Percentiles rank a stretch among this genome's conserved stretches.
Conservation (phyloP, 2,113 vertebrate species). For the Noturus placidus region DNA sequence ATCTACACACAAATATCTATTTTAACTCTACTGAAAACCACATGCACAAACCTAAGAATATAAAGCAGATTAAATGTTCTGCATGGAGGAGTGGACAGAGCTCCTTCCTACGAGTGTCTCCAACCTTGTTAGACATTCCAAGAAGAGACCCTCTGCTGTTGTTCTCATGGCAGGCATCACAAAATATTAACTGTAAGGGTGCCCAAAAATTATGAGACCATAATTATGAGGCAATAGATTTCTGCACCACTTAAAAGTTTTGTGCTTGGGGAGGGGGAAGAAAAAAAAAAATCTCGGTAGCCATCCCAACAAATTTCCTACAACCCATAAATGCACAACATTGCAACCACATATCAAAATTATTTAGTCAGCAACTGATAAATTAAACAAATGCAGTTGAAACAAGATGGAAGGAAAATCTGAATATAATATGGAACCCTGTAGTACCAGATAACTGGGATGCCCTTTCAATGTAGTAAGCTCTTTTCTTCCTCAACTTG, state of each 20-base stretch:
- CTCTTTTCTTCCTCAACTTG: slow-evolving; percentile 49
- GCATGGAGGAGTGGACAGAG: not conserved
- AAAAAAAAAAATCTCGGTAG: not conserved
- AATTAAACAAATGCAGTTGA: not conserved
- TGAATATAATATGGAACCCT: not conserved
- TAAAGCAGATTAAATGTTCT: not conserved
- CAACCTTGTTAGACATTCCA: not conserved
- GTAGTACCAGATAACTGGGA: slow-evolving; percentile 45
- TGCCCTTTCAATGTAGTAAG: slow-evolving; percentile 30
- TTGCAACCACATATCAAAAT: not conserved
- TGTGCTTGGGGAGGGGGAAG: too few species aligned
- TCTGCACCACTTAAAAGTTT: not conserved
- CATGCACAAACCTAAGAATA: not conserved
- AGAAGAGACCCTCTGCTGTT: not conserved
- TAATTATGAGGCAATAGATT: not conserved
- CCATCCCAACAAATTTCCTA: not conserved
- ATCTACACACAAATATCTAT: not conserved
- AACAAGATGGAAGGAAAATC: not conserved
- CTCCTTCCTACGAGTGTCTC: not conserved
- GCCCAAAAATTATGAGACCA: not conserved
- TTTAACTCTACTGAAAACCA: not conserved
- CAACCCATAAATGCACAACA: not conserved
- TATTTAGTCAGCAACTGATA: not conserved
- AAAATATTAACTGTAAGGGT: not conserved
- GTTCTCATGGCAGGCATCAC: not conserved